Conservation (phyloP, 1,140 invertebrate genomes). For the Zaprionus taronus region DNA sequence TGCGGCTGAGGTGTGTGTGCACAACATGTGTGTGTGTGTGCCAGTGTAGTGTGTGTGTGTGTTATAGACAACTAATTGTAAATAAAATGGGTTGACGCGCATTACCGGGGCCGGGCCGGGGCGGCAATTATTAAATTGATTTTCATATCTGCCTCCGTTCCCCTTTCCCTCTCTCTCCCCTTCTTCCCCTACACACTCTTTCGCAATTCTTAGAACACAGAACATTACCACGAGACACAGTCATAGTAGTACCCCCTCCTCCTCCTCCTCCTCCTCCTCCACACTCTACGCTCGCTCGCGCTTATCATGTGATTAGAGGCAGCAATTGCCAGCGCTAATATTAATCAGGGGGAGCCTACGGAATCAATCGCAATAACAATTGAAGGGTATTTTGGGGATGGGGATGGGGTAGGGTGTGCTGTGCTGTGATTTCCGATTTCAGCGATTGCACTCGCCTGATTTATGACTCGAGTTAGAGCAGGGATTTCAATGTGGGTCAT, state of each 20-base stretch:
- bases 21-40: neutral
- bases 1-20: conserved; percentile 36
- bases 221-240: conserved; percentile 27
- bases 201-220: conserved; percentile 46
- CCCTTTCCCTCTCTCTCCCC: too few species aligned
- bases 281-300: neutral
- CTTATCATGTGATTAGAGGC: conserved; percentile 78
- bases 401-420: neutral
- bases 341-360: conserved; percentile 73
- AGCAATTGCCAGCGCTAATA: conserved; percentile 67
- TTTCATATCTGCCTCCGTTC: conserved; percentile 59
- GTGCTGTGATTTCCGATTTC: conserved; percentile 65
- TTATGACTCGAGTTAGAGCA: conserved; percentile 23
- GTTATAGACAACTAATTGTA: conserved; percentile 73
- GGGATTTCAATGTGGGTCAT: conserved; percentile 48
- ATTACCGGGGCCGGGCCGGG: conserved; percentile 41
- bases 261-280: neutral
- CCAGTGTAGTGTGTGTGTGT: neutral
- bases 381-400: conserved; percentile 73
- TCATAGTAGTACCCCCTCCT: neutral
- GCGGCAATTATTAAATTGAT: conserved; percentile 74
- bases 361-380: conserved; percentile 75
- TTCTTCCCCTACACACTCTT: neutral
- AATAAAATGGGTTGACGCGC: conserved; percentile 73
- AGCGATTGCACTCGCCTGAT: conserved; percentile 49